Conservation (phyloP, 2,113 vertebrate species). For the Chloropsis hardwickii region DNA sequence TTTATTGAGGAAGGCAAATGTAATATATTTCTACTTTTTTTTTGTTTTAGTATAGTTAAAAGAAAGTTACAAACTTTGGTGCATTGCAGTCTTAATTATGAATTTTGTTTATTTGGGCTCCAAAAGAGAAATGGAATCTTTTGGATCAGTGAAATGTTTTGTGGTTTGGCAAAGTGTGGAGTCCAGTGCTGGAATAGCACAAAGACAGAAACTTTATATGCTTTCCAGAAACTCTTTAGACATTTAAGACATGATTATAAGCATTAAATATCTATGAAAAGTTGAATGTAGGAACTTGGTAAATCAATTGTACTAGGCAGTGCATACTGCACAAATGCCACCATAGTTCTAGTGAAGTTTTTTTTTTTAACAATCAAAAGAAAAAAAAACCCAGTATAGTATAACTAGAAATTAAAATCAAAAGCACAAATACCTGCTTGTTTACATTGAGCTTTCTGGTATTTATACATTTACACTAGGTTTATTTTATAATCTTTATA, state of each 20-base stretch:
- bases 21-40: not conserved
- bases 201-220: not conserved
- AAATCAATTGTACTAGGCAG: not conserved
- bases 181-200: not conserved
- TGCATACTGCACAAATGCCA: slow-evolving; percentile 55
- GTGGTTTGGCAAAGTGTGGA: not conserved
- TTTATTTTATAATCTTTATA: not conserved
- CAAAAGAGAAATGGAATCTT: not conserved
- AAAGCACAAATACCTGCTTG: not conserved
- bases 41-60: not conserved
- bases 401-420: not conserved
- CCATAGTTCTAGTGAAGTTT: slow-evolving; percentile 2
- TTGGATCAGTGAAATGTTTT: not conserved
- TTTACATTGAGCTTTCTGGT: not conserved
- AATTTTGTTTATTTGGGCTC: not conserved
- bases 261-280: not conserved
- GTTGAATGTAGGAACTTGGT: not conserved
- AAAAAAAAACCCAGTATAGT: not conserved
- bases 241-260: not conserved
- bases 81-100: not conserved
- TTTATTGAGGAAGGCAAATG: not conserved
- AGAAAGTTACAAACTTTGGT: not conserved
- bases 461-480: not conserved
- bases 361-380: not conserved
- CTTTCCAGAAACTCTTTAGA: not conserved